Evolutionary conservation across 2,888 invertebrate genomes (phyloP).

Genomic region (Caradrina clavipalpis): DNA sequence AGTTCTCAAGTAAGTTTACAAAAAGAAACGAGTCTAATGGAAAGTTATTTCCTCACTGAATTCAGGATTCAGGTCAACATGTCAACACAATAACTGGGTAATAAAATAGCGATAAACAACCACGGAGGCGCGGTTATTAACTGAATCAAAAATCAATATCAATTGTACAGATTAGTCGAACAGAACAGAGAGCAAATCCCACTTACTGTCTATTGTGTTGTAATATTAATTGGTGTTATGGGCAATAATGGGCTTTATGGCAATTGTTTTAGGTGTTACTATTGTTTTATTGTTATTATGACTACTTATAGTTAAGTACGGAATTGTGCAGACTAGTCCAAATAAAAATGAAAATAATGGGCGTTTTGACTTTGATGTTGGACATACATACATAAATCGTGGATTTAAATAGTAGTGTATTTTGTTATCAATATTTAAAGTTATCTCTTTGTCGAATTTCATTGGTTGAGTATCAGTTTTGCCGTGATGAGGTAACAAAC

Average conservation of each 20-base stretch:
- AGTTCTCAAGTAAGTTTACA: no score
- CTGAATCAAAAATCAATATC: constrained; percentile 65
- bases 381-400: no score
- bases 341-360: no score
- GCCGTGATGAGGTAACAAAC: no score
- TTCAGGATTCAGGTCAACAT: constrained; percentile 52
- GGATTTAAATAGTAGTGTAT: no score
- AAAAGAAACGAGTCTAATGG: background rate
- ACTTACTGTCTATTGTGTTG: background rate
- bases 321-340: no score
- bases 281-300: constrained; percentile 4
- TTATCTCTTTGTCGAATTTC: no score
- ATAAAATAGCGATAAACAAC: constrained; percentile 57
- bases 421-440: no score
- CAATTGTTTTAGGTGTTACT: background rate
- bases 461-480: no score
- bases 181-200: background rate
- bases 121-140: constrained; percentile 38
- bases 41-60: constrained; percentile 7
- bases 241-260: background rate
- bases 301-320: background rate
- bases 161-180: constrained; percentile 26
- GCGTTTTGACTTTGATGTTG: no score
- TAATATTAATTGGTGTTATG: constrained; percentile 11
- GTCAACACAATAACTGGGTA: constrained; percentile 25